Percentiles rank a stretch among this genome's conserved stretches.
These are phyloP conservation scores for Phalacrocorax brasilianus DNA, from an alignment of 2,113 vertebrate genomes.

Conservation along the genomic window DNA sequence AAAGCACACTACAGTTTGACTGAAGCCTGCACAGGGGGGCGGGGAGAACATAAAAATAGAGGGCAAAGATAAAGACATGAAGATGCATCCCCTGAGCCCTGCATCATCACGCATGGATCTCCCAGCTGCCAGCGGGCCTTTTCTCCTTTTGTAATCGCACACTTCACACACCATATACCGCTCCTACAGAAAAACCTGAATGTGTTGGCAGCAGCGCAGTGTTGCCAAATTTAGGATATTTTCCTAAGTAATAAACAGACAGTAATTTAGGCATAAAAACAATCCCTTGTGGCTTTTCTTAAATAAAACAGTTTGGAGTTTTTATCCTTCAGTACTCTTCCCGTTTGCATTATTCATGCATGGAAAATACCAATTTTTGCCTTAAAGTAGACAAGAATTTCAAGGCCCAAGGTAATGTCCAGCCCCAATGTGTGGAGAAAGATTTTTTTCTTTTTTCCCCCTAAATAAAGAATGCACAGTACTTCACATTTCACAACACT, in stretches of 20 bases:
- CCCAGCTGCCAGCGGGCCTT: accelerated
- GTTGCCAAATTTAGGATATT: not conserved
- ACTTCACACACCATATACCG: no score
- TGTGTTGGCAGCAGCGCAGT: not conserved
- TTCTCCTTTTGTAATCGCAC: not conserved
- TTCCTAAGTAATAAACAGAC: not conserved
- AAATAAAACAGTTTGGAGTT: not conserved
- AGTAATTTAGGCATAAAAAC: not conserved
- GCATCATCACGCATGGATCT: accelerated
- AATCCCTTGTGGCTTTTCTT: not conserved
- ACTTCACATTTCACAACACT: not conserved
- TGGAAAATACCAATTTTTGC: not conserved
- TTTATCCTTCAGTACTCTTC: not conserved
- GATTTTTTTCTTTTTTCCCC: not conserved
- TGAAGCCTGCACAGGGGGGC: not conserved
- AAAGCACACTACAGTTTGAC: not conserved
- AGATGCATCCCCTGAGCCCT: not conserved
- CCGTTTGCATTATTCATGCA: not conserved
- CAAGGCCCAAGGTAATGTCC: not conserved
- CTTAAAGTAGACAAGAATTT: not conserved
- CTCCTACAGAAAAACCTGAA: not conserved
- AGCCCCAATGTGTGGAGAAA: not conserved
- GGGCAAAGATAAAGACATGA: no score
- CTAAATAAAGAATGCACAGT: not conserved
- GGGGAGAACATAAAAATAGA: not conserved